Evolutionary conservation across 2,113 vertebrate genomes (phyloP), one percentile per base, ranked within the genome.

Genomic region (Sturnus vulgaris): DNA sequence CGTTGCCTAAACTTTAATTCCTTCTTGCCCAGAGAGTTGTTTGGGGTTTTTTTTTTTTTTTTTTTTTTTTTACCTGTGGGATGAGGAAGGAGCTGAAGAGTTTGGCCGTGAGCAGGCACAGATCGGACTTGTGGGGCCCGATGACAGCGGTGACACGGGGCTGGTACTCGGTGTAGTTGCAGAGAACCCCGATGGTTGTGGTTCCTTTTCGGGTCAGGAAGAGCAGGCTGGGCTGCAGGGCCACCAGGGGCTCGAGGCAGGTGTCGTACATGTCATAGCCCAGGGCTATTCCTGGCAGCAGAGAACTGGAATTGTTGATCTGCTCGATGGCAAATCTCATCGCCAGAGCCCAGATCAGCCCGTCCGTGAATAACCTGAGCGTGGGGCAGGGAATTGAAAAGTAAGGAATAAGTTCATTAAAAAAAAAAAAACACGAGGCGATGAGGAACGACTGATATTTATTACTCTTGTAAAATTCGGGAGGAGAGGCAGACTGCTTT

Each of bases 271-370:
- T 98, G 84, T 98, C 96, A 8, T 98, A 99, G 47, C 99, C 99
- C 80, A 99, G 94, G 22, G 31, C 95, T 5, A 98, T 49, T 3
- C 97, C 98, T 0, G 98, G 98, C 22, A 99, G 99, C 16, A 99
- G 95, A 0, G 28, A 14, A 0, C 96, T 97, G n/a, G 96, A 97
- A 2, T 96, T 97, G 83, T 99, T 99, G 96, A 99, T 98, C 94
- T 99, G 98, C 4, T 99, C 99, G 28, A 99, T 92, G 0, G 99
- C 97, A 55, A 98, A 99, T 91, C 97, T 98, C 99, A 99, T 98
- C 1, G 97, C 99, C 3, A 99, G 84, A 5, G 98, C 97, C 77
- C 98, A 97, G 20, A 98, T 96, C 10, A 99, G 97, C 70, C 98
- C 98, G 0, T 63, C 53, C 0, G 30, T 2, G 15, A 97, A 97